Percentiles rank a stretch among this genome's conserved stretches.
Evolutionary conservation across 2,888 invertebrate genomes (phyloP).

Genomic region (Hanleya hanleyi): DNA sequence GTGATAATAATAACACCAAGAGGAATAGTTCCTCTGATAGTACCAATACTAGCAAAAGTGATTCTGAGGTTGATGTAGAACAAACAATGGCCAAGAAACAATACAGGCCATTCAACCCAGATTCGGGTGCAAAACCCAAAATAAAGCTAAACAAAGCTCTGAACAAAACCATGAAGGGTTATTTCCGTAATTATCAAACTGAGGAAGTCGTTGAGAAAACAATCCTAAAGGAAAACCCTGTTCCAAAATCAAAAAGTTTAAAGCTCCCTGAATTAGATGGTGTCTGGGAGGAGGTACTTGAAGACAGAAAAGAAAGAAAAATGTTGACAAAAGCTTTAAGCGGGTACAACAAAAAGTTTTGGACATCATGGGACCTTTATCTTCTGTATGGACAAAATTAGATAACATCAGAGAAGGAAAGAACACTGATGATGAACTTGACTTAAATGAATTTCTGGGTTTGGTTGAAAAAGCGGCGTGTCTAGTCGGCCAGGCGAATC

Average conservation of each 20-base stretch:
- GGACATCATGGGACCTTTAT: constrained; percentile 13
- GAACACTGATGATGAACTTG: not conserved
- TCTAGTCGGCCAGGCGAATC: constrained; percentile 13
- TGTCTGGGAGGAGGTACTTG: constrained; percentile 15
- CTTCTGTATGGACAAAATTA: constrained; percentile 3
- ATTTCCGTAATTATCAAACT: not conserved
- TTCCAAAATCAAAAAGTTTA: not conserved
- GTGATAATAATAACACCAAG: no score
- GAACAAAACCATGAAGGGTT: no score
- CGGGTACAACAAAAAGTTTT: not conserved
- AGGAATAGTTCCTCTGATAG: no score
- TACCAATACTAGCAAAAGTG: no score
- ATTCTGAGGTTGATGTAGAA: no score
- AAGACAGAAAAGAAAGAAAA: not conserved
- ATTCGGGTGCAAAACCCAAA: no score
- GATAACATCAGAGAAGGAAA: not conserved
- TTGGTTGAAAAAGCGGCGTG: constrained; percentile 13
- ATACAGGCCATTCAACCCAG: no score
- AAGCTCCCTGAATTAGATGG: constrained; percentile 1
- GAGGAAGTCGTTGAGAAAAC: not conserved
- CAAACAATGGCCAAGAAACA: no score
- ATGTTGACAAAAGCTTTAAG: constrained; percentile 4
- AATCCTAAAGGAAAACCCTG: constrained; percentile 1
- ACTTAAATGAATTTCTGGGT: not conserved
- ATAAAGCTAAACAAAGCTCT: no score